Base-by-base conservation (phyloP, 2,888 invertebrate species). In the Notodonta dromedarius region DNA sequence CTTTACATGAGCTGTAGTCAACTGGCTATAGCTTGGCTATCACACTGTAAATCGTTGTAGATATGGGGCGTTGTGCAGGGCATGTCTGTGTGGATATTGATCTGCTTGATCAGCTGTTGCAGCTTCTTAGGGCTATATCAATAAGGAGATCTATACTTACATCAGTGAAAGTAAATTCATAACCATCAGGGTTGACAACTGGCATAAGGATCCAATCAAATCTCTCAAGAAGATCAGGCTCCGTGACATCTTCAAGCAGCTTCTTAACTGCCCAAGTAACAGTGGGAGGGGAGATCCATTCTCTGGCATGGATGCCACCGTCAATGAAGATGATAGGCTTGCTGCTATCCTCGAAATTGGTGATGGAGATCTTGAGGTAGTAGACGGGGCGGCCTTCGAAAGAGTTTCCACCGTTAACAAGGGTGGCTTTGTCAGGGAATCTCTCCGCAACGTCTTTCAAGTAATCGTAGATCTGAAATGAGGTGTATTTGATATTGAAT, bases 171-270 rank as follows among this genome's bases (percentile, higher is more conserved):
- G 94, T 93, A 82, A 86, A 95, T 65, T 93, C 94, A 74, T 96
- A 96, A 5, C 96, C 96, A 84, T 96, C 96, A 39, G 96, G 96
- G 79, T 97, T 97, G 46, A 95, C 86, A n/a, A 95, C 87, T 0
- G 96, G 96, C 35, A 96, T 73, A 32, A 96, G 84, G 67, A 94
- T 94, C 95, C 96, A 96, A 77, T 96, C 96, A 50, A 95, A 94
- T 39, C 91, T 86, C 14, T 94, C 85, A 46, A 96, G 82, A 0
- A 96, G 84, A 48, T 93, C 85, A 13, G 85, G 83, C 68, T 95
- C 95, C 6, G 87, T 88, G 7, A 92, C 82, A 73, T 96, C 94
- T 71, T 94, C 94, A 0, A 95, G 90, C 66, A 96, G 80, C 79
- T 96, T 95, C 65, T 94, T 91, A 62, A 96, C 95, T 61, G 95